Conservation (phyloP, 2,113 vertebrate species). For the Oreochromis niloticus region DNA sequence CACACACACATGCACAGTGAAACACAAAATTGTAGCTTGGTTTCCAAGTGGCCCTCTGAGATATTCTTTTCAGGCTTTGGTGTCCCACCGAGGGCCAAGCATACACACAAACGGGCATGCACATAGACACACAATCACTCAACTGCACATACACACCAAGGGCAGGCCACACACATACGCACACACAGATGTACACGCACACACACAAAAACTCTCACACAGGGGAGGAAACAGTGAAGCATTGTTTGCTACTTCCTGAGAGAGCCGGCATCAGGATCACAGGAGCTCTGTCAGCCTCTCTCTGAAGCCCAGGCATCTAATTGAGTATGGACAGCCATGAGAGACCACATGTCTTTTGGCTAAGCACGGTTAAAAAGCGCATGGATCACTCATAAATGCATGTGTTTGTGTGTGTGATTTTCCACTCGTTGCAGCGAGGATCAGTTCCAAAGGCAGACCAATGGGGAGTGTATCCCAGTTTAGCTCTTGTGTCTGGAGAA, state of each 20-base stretch:
- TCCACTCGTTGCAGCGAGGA: neutral
- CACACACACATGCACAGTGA: conserved; percentile 7
- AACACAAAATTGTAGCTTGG: neutral
- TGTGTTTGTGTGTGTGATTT: neutral
- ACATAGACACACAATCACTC: neutral
- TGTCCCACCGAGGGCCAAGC: conserved; percentile 32
- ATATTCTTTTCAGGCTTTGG: conserved; percentile 61
- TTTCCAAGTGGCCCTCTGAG: conserved; percentile 52
- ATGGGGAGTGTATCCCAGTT: neutral
- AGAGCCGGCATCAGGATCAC: conserved; percentile 48
- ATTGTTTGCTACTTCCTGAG: conserved; percentile 73
- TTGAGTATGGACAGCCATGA: neutral
- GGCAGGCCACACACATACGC: conserved; percentile 5
- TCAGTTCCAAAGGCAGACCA: neutral
- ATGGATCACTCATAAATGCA: neutral
- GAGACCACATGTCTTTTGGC: neutral
- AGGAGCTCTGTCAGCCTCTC: conserved; percentile 46
- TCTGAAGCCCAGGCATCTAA: conserved; percentile 11
- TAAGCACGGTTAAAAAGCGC: neutral
- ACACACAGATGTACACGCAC: neutral
- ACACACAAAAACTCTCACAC: neutral
- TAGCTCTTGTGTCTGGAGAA: neutral
- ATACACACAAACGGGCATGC: conserved; percentile 5
- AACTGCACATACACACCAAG: neutral
- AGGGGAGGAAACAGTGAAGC: conserved; percentile 66